Evolutionary conservation across 1,140 invertebrate species (phyloP).

Genomic region (Bemisia tabaci): DNA sequence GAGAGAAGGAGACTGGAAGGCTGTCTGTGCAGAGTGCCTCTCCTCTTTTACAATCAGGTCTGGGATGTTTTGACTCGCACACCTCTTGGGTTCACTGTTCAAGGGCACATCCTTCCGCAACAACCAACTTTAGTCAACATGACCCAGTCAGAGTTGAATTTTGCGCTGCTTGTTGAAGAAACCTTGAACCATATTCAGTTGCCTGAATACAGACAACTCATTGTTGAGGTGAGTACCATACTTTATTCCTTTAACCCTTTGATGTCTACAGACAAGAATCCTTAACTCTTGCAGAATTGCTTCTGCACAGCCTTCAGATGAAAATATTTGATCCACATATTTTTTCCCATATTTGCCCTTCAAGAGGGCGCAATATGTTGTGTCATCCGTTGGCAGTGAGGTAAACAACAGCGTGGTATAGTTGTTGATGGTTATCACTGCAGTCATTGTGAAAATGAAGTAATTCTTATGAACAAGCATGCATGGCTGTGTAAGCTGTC

Average conservation of each 20-base stretch:
- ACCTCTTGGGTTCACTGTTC: constrained; percentile 73
- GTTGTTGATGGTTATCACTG: too few relatives aligned
- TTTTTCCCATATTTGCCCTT: too few relatives aligned
- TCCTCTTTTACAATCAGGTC: constrained; percentile 87
- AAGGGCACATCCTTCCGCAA: constrained; percentile 70
- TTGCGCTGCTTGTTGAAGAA: constrained; percentile 88
- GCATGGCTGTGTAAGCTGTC: too few relatives aligned
- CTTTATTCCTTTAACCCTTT: too few relatives aligned
- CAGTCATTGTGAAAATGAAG: too few relatives aligned
- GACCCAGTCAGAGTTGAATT: constrained; percentile 91
- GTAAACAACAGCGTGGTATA: too few relatives aligned
- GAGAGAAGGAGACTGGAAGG: constrained; percentile 85
- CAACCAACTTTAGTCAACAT: constrained; percentile 88
- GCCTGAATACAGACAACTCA: constrained; percentile 85
- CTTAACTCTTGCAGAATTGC: not conserved
- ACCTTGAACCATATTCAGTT: constrained; percentile 75
- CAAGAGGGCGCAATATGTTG: too few relatives aligned
- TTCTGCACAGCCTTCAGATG: too few relatives aligned
- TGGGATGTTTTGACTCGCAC: constrained; percentile 88
- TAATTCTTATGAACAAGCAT: too few relatives aligned
- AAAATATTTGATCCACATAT: too few relatives aligned
- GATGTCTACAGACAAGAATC: constrained; percentile 2
- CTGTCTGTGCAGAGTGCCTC: constrained; percentile 85
- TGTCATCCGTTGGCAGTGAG: too few relatives aligned
- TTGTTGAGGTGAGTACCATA: constrained; percentile 63